A percentile compares a stretch with the other conserved stretches of the same genome.
Conservation (phyloP, 2,113 vertebrate species). For the Edolisoma coerulescens region DNA sequence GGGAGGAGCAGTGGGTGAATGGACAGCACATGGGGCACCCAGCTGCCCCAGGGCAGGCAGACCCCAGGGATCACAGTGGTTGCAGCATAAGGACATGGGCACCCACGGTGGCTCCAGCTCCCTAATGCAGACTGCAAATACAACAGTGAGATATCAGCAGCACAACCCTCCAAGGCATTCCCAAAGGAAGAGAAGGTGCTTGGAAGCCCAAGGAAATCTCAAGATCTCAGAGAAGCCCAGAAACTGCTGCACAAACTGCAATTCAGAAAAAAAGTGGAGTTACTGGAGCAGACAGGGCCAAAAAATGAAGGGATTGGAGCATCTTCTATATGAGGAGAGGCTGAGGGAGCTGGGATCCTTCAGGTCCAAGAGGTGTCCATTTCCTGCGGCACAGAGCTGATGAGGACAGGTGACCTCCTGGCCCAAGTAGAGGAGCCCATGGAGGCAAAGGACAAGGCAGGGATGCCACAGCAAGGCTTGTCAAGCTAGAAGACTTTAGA, state of each 20-base stretch:
- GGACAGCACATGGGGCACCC: neutral
- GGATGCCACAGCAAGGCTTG: neutral
- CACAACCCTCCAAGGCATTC: neutral
- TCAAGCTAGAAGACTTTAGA: neutral
- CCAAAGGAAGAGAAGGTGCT: neutral
- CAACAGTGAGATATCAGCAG: neutral
- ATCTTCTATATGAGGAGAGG: neutral
- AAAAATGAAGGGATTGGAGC: neutral
- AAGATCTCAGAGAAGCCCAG: neutral
- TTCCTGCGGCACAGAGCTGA: neutral
- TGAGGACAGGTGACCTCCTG: neutral
- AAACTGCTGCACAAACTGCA: neutral
- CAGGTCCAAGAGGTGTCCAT: neutral
- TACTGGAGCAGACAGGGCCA: neutral
- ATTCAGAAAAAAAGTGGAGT: neutral
- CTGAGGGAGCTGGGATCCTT: neutral
- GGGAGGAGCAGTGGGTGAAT: rapidly evolving
- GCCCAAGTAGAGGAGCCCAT: neutral
- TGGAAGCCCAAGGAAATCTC: neutral
- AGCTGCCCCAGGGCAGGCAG: neutral
- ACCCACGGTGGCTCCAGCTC: neutral
- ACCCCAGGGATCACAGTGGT: rapidly evolving
- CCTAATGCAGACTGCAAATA: neutral
- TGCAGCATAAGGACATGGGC: neutral
- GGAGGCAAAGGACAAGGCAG: neutral